Evolutionary conservation across 2,113 vertebrate genomes (phyloP).

Genomic region (Istiophorus platypterus): DNA sequence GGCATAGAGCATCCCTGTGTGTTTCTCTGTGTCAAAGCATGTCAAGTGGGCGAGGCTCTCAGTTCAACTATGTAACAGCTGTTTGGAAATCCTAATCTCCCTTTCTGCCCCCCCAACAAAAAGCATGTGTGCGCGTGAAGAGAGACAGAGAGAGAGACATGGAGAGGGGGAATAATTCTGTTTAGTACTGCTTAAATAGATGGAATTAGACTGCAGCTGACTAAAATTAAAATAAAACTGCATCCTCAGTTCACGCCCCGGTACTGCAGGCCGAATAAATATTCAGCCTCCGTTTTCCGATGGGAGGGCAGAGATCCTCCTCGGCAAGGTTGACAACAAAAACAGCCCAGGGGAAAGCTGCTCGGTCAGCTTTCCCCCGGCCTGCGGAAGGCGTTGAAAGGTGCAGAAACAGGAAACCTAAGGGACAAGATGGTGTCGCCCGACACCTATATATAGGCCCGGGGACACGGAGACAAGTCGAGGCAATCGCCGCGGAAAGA

Average conservation of each 20-base stretch:
- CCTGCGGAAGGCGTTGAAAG: not conserved
- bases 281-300: not conserved
- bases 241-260: rapidly evolving
- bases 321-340: not conserved
- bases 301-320: not conserved
- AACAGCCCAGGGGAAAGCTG: not conserved
- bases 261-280: not conserved
- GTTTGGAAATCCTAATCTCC: conserved; percentile 47
- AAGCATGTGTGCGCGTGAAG: not conserved
- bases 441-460: conserved; percentile 47
- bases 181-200: not conserved
- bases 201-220: not conserved
- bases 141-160: not conserved
- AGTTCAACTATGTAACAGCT: conserved; percentile 50
- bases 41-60: conserved; percentile 19
- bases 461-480: not conserved
- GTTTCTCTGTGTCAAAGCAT: not conserved
- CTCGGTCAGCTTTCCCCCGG: not conserved
- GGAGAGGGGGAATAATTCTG: not conserved
- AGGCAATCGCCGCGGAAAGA: too few relatives aligned
- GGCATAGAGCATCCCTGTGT: not conserved
- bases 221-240: not conserved
- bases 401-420: conserved; percentile 21
- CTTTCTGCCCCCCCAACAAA: conserved; percentile 18
- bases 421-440: not conserved